Conservation (phyloP, 1,140 invertebrate species). For the Acromyrmex heyeri region DNA sequence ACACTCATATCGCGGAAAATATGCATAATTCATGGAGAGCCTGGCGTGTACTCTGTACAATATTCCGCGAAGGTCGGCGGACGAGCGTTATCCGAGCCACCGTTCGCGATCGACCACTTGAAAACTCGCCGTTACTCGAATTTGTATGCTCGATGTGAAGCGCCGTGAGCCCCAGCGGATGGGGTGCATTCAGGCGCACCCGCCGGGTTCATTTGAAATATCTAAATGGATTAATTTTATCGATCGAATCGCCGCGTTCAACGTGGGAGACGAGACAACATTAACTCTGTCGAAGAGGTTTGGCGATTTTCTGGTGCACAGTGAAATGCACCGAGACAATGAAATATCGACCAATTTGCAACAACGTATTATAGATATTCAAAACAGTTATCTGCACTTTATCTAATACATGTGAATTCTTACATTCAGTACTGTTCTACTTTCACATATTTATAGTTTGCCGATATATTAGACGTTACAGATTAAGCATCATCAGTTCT, state of each 20-base stretch:
- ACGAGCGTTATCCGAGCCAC: constrained; percentile 53
- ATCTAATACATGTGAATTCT: too few species aligned
- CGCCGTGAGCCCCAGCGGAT: constrained; percentile 46
- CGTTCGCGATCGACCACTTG: constrained; percentile 73
- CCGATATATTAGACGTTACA: too few species aligned
- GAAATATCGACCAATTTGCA: neutral
- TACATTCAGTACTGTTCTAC: too few species aligned
- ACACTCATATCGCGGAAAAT: constrained; percentile 86
- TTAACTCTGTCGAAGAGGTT: constrained; percentile 24
- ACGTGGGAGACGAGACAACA: constrained; percentile 47
- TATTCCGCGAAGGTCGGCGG: constrained; percentile 77
- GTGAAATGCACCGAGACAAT: neutral
- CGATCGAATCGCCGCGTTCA: constrained; percentile 31
- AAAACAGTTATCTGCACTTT: too few species aligned
- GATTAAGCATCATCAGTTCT: too few species aligned
- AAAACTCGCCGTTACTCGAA: constrained; percentile 68
- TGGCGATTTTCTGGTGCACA: neutral
- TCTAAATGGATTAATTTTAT: constrained; percentile 65
- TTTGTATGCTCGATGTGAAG: constrained; percentile 53
- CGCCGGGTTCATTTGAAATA: constrained; percentile 62
- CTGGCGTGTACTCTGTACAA: constrained; percentile 72
- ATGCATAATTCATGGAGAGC: constrained; percentile 85
- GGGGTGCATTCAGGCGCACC: constrained; percentile 48
- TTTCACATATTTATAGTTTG: too few species aligned
- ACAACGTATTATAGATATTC: neutral